Evolutionary conservation across 2,113 vertebrate species (phyloP), one percentile per base, ranked within the genome.

Genomic region (Triplophysa siluroides): DNA sequence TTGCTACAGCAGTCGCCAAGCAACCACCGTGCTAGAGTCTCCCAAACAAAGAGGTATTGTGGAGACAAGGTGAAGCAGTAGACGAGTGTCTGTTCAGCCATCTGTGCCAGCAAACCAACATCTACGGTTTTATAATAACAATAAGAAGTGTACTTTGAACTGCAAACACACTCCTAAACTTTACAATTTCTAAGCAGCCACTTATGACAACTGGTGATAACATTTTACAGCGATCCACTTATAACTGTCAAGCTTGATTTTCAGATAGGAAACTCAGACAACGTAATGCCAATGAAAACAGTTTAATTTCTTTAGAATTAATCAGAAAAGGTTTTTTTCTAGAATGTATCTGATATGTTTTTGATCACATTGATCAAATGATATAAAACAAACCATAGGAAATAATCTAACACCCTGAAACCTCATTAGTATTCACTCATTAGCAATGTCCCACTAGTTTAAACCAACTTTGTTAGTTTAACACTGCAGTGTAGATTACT

Each of bases 41-140:
- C 7, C 16, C 19, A 82, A 76, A 77, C 81, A 80, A 80, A 82
- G 83, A 81, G n/a, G 60, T 60, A 78, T 73, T 81, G 71, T 64
- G 12, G 38, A 76, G 10, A 64, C 45, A 83, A 60, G 54, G 74
- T 65, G 41, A 33, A 71, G 23, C 43, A 43, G 38, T 19, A 83
- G 33, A 58, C 19, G 24, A 56, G 63, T 38, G 54, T 66, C 33
- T 41, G n/a, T 33, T 29, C 13, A 2, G 12, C 26, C 14, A 1
- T 50, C 41, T 62, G 21, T 75, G 23, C 21, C 58, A n/a, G 58
- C 13, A 24, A 75, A 60, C 16, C 41, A 60, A 60, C 54, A 60
- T 60, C 70, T 73, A 60, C 29, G 2, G 43, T 74, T 60, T 74
- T 43, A 75, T n/a, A n/a, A 62, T 26, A 70, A 12, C 18, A 63